Base-by-base conservation (phyloP, 2,113 vertebrate genomes). In the Loxodonta africana region DNA sequence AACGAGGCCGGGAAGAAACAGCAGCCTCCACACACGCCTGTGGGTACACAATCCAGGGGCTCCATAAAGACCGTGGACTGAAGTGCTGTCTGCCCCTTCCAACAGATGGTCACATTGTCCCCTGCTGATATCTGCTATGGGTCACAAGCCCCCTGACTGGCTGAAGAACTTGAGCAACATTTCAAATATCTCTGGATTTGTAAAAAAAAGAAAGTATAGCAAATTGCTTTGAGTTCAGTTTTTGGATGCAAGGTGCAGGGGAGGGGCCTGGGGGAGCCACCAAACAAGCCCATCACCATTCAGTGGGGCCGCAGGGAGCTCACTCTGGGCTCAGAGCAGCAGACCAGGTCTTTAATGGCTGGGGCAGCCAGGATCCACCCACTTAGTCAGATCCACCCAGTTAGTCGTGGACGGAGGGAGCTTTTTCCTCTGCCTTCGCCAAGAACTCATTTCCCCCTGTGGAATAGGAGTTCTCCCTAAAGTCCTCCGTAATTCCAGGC, bases 131-230 rank as follows among this genome's bases (percentile, higher is more conserved):
- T 92, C 69, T 88, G 86, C 51, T 63, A 65, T 4, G 2, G 91
- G 96, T 97, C 97, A 94, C 60, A 92, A 57, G 94, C 48, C 90
- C 90, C 89, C 78, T 92, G 71, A 60, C 89, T 90, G 78, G 95
- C 94, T 65, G 97, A 97, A 83, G 97, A 97, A 96, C 69, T 74
- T 83, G 3, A 98, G 33, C 85, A 88, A 94, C 53, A 95, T 97
- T 81, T 60, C 94, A 94, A 97, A 96, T 62, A 33, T 41, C 88
- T 96, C 81, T 95, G 90, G 90, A 83, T 87, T 97, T 67, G 62
- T 41, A 90, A 20, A 0, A 37, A 33, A 76, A 21, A 53, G 60
- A 94, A 28, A 25, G 74, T 11, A 14, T 0, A 8, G 83, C 91
- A 71, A 94, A 96, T 96, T 87, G 77, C 83, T 84, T 73, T 15